These are phyloP conservation scores for Penaeus monodon DNA, from an alignment of 2,888 invertebrate species.

Conservation along the genomic window DNA sequence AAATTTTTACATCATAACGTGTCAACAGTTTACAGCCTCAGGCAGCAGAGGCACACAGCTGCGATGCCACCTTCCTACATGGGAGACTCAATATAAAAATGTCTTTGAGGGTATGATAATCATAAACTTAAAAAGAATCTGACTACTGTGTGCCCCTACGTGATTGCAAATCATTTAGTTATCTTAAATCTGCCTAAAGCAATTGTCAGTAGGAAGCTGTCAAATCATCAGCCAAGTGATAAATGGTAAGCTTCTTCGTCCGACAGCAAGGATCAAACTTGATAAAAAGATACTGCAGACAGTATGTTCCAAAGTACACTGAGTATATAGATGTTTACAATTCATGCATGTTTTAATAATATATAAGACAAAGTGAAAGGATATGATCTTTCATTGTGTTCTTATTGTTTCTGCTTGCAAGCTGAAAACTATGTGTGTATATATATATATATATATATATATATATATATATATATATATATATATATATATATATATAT, in stretches of 20 bases:
- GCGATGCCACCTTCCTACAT: neutral
- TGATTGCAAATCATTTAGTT: constrained; percentile 6
- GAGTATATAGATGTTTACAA: neutral
- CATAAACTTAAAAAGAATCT: neutral
- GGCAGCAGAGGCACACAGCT: neutral
- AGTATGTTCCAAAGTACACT: neutral
- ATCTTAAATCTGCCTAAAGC: constrained; percentile 17
- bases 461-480: no score
- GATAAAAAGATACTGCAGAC: neutral
- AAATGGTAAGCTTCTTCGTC: constrained; percentile 30
- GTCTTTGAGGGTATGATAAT: neutral
- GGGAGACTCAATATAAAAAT: constrained; percentile 4
- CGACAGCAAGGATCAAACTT: constrained; percentile 2
- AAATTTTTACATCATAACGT: constrained; percentile 33
- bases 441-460: no score
- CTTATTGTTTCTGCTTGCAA: neutral
- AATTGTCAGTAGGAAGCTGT: constrained; percentile 44
- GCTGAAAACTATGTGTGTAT: no score
- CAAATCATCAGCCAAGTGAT: constrained; percentile 39
- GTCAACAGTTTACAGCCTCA: constrained; percentile 45
- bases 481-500: no score
- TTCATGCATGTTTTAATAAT: no score
- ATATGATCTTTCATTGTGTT: neutral
- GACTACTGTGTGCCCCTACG: constrained; percentile 11
- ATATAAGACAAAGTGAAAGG: neutral